phyloP scores from a whole-genome alignment of 1,140 invertebrate species.

The Lepidurus couesii region DNA sequence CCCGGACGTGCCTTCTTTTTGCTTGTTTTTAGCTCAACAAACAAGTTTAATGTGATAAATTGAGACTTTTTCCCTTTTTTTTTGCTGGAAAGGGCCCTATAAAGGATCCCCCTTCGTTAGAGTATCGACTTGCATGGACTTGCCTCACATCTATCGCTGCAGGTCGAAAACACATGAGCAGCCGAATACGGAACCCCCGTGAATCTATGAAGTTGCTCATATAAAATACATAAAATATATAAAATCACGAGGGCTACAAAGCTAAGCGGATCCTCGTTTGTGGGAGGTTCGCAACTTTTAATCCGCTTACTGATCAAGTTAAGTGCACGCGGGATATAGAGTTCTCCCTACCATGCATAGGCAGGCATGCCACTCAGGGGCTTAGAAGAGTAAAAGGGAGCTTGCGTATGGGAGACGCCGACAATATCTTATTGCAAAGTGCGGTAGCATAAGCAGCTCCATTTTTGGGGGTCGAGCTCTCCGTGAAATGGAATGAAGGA shows the following conservation, averaged over 20 bases:
- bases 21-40: background rate
- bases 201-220: background rate
- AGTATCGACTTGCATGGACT: background rate
- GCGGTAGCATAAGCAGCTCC: background rate
- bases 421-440: background rate
- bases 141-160: background rate
- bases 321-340: background rate
- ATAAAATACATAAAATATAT: background rate
- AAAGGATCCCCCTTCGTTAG: conserved; percentile 1
- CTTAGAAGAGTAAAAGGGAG: background rate
- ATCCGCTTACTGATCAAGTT: conserved; percentile 22
- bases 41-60: background rate
- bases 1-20: background rate
- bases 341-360: background rate
- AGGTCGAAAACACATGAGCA: background rate
- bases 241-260: conserved; percentile 2
- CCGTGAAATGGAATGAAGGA: background rate
- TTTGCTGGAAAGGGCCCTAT: background rate
- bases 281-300: conserved; percentile 14
- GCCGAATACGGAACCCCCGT: background rate
- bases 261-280: conserved; percentile 13
- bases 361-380: background rate
- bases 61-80: background rate
- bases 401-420: background rate
- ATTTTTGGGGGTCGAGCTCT: background rate